phyloP scores from a whole-genome alignment of 2,113 vertebrate species.

The Pterocles orientalis region DNA sequence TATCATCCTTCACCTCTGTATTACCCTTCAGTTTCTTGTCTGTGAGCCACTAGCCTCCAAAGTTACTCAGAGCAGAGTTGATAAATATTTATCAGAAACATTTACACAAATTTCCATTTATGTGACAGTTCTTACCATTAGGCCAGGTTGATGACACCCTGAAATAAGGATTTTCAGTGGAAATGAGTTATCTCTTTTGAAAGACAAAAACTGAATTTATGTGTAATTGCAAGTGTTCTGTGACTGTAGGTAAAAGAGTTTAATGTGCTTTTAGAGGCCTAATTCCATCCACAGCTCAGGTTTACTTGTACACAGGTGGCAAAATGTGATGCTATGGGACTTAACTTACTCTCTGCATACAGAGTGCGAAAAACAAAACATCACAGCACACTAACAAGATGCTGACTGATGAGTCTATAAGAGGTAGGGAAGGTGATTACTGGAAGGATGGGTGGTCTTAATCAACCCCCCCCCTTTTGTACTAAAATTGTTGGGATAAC shows the following conservation, averaged over 20 bases:
- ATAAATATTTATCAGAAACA: not conserved
- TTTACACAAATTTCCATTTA: not conserved
- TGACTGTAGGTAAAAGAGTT: not conserved
- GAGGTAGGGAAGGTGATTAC: not conserved
- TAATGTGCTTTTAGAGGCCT: not conserved
- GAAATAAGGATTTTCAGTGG: not conserved
- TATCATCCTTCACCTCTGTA: not conserved
- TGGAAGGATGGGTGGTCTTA: not conserved
- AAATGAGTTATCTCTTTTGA: not conserved
- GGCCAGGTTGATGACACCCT: not conserved
- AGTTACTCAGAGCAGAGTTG: not conserved
- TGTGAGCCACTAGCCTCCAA: not conserved
- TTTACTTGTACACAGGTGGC: not conserved
- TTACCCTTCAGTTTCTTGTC: not conserved
- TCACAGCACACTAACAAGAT: not conserved
- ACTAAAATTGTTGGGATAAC: not conserved
- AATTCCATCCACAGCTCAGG: not conserved
- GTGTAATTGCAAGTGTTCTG: not conserved
- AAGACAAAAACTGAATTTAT: not conserved
- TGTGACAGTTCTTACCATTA: not conserved
- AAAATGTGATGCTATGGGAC: not conserved
- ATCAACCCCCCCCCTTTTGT: not conserved
- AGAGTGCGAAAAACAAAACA: not conserved
- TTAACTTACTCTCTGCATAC: not conserved
- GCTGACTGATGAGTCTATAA: not conserved